phyloP scores from a whole-genome alignment of 2,888 invertebrate species.

The Colletes collaris region DNA sequence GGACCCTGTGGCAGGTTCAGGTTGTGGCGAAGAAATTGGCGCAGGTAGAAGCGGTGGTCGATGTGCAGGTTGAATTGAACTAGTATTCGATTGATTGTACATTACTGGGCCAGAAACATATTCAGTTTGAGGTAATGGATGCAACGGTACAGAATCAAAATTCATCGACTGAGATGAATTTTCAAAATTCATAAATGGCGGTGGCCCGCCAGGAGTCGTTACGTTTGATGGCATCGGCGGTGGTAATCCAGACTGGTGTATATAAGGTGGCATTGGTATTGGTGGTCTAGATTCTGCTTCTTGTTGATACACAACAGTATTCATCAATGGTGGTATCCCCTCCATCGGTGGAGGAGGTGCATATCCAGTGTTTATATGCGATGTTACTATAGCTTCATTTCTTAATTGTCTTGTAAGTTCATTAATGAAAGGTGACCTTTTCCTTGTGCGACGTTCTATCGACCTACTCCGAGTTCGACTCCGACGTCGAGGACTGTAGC shows the following conservation, averaged over 20 bases:
- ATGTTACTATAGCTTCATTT: constrained; percentile 69
- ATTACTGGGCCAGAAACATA: constrained; percentile 73
- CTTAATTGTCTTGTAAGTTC: constrained; percentile 79
- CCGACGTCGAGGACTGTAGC: constrained; percentile 71
- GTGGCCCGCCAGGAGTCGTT: constrained; percentile 36
- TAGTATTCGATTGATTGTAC: constrained; percentile 73
- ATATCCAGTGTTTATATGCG: constrained; percentile 52
- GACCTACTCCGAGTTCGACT: constrained; percentile 74
- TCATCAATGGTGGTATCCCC: constrained; percentile 63
- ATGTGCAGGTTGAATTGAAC: constrained; percentile 46
- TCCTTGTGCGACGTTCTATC: constrained; percentile 73
- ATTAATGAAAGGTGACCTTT: constrained; percentile 81
- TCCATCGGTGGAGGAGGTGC: constrained; percentile 61
- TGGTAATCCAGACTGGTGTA: constrained; percentile 63
- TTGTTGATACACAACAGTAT: constrained; percentile 48
- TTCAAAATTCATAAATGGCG: constrained; percentile 73
- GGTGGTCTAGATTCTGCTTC: constrained; percentile 50
- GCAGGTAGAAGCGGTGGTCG: constrained; percentile 55
- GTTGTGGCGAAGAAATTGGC: constrained; percentile 66
- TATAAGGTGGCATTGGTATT: constrained; percentile 45
- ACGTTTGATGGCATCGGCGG: constrained; percentile 47
- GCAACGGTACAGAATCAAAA: constrained; percentile 69
- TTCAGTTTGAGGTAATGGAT: constrained; percentile 65
- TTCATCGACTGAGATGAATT: constrained; percentile 69
- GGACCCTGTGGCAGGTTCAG: constrained; percentile 61